Evolutionary conservation across 2,113 vertebrate species (phyloP), one percentile per base, ranked within the genome.

Genomic region (Neogale vison): DNA sequence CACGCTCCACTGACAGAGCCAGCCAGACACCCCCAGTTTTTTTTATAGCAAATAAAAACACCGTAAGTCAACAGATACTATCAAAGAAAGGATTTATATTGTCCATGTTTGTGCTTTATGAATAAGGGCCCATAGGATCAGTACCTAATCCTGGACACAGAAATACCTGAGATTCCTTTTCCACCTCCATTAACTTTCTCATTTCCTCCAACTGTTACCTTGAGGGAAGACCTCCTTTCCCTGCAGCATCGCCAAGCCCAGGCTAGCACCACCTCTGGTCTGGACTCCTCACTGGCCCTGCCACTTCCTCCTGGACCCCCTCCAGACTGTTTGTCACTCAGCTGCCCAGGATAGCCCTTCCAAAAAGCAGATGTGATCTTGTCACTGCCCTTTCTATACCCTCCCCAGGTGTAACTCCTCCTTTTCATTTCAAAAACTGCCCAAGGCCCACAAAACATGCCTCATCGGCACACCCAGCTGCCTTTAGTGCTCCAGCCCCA

Each of bases 31-130:
- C 74, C 24, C 42, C 15, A 47, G 79, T 84, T 77, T 84, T 59
- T 93, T 88, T 52, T 90, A 96, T 69, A 71, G 34, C 55, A 72
- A 91, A 95, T 85, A 72, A 93, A 92, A 93, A 67, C 7, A 63
- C 23, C 29, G 12, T 42, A 80, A 67, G 45, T 74, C n/a, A 86
- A 81, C 31, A 95, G 14, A 90, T 57, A 88, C 7, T 23, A 55
- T 45, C 13, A 92, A 97, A 88, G 69, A 55, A 74, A 85, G 55
- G 50, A 29, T 85, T 85, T 87, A 67, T 52, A 63, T 69, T 82
- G 87, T 39, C 87, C 45, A 63, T 47, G 50, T 59, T 39, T 69
- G 39, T 92, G 52, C 23, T 80, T 94, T 92, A 80, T 42, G 26
- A 90, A 93, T 63, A 84, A 89, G 42, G 57, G 50, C 59, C 57